A percentile compares a stretch with the other conserved stretches of the same genome.
phyloP scores from a whole-genome alignment of 2,888 invertebrate genomes.

The Gasteruption jaculator region DNA sequence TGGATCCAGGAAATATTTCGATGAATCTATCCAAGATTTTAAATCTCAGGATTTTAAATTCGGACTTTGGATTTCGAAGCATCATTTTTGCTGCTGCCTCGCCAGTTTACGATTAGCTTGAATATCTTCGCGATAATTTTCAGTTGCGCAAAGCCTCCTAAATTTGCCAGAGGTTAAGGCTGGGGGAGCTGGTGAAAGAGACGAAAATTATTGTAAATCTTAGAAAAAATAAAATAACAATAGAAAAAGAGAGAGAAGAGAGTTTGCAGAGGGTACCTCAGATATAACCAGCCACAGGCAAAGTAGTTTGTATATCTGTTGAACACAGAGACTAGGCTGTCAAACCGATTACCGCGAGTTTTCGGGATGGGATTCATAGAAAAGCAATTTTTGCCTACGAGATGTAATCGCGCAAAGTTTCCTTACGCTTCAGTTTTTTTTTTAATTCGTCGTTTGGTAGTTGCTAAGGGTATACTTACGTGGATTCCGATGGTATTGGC shows the following conservation, averaged over 20 bases:
- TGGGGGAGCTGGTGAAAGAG: background rate
- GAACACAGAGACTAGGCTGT: too few relatives aligned
- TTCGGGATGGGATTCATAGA: constrained; percentile 13
- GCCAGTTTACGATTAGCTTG: too few relatives aligned
- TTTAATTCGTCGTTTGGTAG: constrained; percentile 1
- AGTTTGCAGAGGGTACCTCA: constrained; percentile 59
- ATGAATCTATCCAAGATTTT: too few relatives aligned
- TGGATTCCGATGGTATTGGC: constrained; percentile 71
- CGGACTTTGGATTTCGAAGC: too few relatives aligned
- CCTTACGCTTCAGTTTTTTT: constrained; percentile 15
- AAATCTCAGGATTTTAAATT: too few relatives aligned
- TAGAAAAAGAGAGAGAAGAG: constrained; percentile 19
- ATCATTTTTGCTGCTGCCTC: too few relatives aligned
- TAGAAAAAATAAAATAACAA: constrained; percentile 17
- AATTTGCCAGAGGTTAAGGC: background rate
- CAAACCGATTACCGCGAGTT: constrained; percentile 28
- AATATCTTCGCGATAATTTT: too few relatives aligned
- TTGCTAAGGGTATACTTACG: constrained; percentile 68
- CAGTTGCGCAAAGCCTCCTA: too few relatives aligned
- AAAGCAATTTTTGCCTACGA: constrained; percentile 35
- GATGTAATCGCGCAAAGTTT: constrained; percentile 15
- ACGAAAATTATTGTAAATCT: too few relatives aligned
- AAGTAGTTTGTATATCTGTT: constrained; percentile 59
- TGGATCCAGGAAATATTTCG: too few relatives aligned
- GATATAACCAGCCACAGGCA: constrained; percentile 82